Evolutionary conservation across 2,113 vertebrate genomes (phyloP), one percentile per base, ranked within the genome.

Genomic region (Pedionomus torquatus): DNA sequence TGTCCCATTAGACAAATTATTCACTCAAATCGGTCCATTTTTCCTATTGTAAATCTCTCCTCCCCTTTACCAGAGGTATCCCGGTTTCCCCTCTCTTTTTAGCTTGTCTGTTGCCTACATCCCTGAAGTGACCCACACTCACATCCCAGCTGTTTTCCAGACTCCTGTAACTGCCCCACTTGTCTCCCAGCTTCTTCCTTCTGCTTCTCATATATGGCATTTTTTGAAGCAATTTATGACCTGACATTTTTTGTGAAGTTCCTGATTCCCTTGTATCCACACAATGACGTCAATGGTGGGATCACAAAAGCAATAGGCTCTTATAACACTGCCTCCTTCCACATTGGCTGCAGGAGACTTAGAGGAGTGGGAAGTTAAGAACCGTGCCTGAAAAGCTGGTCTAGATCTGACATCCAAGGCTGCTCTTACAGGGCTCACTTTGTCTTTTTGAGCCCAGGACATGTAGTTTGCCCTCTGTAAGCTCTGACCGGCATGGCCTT

Each of bases 261-360:
- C 17, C 64, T 75, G 21, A 7, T 64, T 68, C 35, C 21, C 17
- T 58, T 64, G 10, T 71, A 60, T n/a, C 43, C 52, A 39, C 31
- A 5, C 26, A 15, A 8, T 0, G 1, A 1, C 26, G 14, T 20
- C 35, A 7, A 0, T 35, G 54, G 11, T 58, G 19, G 43, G 26
- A 43, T 43, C 44, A 35, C 31, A 54, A 26, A 16, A 48, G 25
- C 26, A 15, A 35, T 28, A 35, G 51, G 26, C 13, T 35, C 35
- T 76, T 17, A 4, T 65, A 49, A 49, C 41, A 33, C 68, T 48
- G n/a, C 37, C 31, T 81, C 33, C 52, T 80, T 61, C 49, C 46
- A 33, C 58, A 13, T 2, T 28, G 48, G 16, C 65, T 80, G 17
- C 61, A 70, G 78, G 30, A 37, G 23, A 31, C 51, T 43, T 44